Evolutionary conservation across 1,140 invertebrate genomes (phyloP), one percentile per base, ranked within the genome.

Genomic region (Drosophila nasuta): DNA sequence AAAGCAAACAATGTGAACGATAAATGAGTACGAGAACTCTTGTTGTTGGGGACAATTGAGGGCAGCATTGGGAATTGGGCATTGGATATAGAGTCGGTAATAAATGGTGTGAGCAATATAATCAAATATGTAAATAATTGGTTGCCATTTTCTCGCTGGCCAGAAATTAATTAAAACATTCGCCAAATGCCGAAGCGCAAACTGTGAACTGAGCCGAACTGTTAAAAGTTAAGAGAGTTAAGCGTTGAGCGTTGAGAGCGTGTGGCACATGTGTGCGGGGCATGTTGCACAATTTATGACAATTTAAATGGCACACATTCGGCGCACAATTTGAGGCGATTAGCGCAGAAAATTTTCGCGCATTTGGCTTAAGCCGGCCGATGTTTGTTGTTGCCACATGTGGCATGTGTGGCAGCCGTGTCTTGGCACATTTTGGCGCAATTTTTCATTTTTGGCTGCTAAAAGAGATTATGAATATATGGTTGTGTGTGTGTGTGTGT

Each of bases 281-380:
- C 62, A 80, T 72, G 63, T 87, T 82, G 69, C 82, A 80, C 87
- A 88, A 89, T 89, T 89, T 89, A 89, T 89, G 85, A 89, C 85
- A 88, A 89, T 88, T 88, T 88, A 88, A 88, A 89, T 88, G 85
- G 81, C 78, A 75, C 81, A 89, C 85, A 89, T 89, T 89, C 80
- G 85, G 75, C 48, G 75, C 73, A 87, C 83, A 87, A 87, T 87
- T 88, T 88, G 81, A 59, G 75, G 77, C 85, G 86, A 89, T 89
- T 89, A 89, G 75, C 85, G 77, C 83, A 72, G 60, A 89, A 89
- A 52, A 85, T 89, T 75, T 85, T 85, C 85, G 73, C 85, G 69
- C 54, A 89, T 74, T 81, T 79, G 77, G 82, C 80, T 82, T 77
- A 87, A 68, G 48, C 60, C 13, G 35, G 45, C 17, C 33, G 28